Base-by-base conservation (phyloP, 2,888 invertebrate species). In the Macrosoma leucophasiata region DNA sequence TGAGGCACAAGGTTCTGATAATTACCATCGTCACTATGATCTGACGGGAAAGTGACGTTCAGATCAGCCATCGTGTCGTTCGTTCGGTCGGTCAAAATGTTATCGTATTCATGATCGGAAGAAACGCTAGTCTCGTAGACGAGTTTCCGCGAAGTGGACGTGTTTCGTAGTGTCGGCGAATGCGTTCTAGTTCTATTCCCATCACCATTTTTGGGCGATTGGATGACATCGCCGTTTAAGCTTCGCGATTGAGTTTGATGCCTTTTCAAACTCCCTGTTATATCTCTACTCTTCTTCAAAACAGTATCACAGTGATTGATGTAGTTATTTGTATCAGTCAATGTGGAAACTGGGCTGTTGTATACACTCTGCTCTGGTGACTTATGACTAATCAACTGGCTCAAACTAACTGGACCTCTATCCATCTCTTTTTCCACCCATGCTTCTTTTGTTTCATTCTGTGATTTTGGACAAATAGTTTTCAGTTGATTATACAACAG, bases 401-500 rank as follows among this genome's bases (percentile, higher is more conserved):
- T 84, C 33, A 84, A 56, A 19, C 82, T 81, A 3, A 82, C 84
- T 0, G 81, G 84, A 0, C 79, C 76, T 38, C 64, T 49, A 11
- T 69, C 65, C 1, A 24, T 21, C 3, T 61, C 62, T 3, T 49
- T 41, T 13, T 77, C 77, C 1, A 43, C 52, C 77, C 82, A 81
- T n/a, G 78, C 81, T 31, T 69, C 63, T 37, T 76, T 78, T 0
- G 50, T 55, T 47, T 79, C 74, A 3, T 63, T 55, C 0, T 74
- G 67, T 1, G 77, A 64, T 41, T 65, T 73, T 0, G 84, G 84
- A 23, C 73, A 73, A 27, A 84, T 81, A 0, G 65, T 73, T 47
- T 84, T 82, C 10, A 82, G 48, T 41, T 81, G 82, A 30, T 70
- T 84, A 63, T 88, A 74, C 1, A 91, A 64, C 36, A 87, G 62